Evolutionary conservation across 2,888 invertebrate species (phyloP).

Genomic region (Metopia argyrocephala): DNA sequence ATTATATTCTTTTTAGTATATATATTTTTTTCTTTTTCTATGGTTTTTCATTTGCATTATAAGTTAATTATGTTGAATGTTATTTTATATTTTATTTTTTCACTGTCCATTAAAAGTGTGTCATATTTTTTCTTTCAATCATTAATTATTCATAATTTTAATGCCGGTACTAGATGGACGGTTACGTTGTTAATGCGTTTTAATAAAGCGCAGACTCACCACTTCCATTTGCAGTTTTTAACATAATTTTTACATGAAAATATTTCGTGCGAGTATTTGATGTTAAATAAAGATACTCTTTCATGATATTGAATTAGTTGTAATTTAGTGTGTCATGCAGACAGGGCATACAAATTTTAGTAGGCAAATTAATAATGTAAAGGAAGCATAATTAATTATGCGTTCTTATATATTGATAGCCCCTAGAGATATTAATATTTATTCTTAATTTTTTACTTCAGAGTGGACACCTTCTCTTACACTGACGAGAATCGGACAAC

Average conservation of each 20-base stretch:
- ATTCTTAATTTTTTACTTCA: too few relatives aligned
- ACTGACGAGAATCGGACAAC: too few relatives aligned
- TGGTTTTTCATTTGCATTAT: neutral
- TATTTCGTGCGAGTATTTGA: neutral
- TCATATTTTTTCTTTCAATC: slow-evolving; percentile 17
- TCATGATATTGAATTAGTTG: slow-evolving; percentile 27
- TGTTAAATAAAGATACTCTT: neutral
- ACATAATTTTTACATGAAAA: slow-evolving; percentile 13
- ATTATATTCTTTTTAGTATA: neutral
- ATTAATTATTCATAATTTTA: slow-evolving; percentile 39
- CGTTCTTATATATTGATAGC: too few relatives aligned
- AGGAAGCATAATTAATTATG: too few relatives aligned
- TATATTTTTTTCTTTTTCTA: neutral
- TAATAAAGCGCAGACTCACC: slow-evolving; percentile 50
- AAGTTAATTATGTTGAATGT: slow-evolving; percentile 29
- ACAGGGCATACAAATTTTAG: too few relatives aligned
- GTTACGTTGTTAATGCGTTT: neutral
- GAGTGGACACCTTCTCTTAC: too few relatives aligned
- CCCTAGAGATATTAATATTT: too few relatives aligned
- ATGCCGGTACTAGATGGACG: slow-evolving; percentile 4
- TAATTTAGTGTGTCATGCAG: slow-evolving; percentile 15
- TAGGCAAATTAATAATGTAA: too few relatives aligned
- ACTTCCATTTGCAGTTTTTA: slow-evolving; percentile 23
- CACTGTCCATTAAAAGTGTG: slow-evolving; percentile 1
- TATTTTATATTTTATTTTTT: neutral